Evolutionary conservation across 2,113 vertebrate species (phyloP), one percentile per base, ranked within the genome.

Genomic region (Lampris megalopsis): DNA sequence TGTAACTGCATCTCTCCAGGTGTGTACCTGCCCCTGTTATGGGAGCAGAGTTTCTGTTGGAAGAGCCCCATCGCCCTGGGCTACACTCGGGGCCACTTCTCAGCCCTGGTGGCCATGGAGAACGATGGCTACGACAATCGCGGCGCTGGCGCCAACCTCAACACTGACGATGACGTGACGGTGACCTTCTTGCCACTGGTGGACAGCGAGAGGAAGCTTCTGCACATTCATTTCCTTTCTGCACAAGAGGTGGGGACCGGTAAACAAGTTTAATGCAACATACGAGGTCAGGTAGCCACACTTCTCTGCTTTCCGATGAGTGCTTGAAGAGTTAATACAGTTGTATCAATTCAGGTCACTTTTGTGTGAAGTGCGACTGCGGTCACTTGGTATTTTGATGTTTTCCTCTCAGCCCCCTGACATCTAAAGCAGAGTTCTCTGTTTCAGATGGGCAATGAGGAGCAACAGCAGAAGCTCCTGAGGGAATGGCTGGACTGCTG

Each of bases 1-100:
- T 0, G 59, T 1, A 60, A 47, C 0, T 40, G 10, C 64, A 52
- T 57, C 61, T 63, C 1, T 3, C 0, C 38, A 99, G 98, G 98
- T 83, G 98, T 99, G 56, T 99, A 99, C 84, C 90, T 99, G 86
- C 97, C 98, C 88, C 95, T 99, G 90, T 80, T 99, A 84, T 99
- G 98, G 98, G 98, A 99, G 94, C 98, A 97, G 93, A 99, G 97
- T 79, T 99, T 99, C 86, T 99, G 98, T 90, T 99, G 98, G 98
- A 99, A 99, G 81, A 99, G 97, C 89, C 98, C 98, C 3, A 99
- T 99, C 47, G 98, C 98, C 77, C 95, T 99, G 90, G 98, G 98
- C 82, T 99, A 99, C 91, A 99, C 98, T 0, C 94, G 98, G 84
- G 98, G 98, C 84, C 98, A 99, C 88, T 99, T 99, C 92, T 99